Conservation (phyloP, 2,888 invertebrate genomes). For the Brenthis hecate region DNA sequence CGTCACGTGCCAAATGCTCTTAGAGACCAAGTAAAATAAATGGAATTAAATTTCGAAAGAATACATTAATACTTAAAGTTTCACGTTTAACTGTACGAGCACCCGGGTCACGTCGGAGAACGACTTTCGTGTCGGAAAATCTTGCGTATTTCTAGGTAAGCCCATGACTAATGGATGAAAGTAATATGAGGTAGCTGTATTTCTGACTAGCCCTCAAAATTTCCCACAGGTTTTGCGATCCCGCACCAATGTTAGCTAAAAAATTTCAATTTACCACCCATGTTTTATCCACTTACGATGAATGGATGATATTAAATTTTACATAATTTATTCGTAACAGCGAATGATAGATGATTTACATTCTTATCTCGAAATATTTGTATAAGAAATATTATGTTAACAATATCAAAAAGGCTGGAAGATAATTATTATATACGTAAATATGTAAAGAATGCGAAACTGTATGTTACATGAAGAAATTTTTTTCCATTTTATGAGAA, state of each 20-base stretch:
- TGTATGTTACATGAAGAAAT: background rate
- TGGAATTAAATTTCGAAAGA: conserved; percentile 13
- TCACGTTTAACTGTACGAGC: conserved; percentile 19
- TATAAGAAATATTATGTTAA: too few relatives aligned
- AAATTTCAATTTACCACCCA: conserved; percentile 39
- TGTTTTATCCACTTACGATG: conserved; percentile 35
- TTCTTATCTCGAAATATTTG: too few relatives aligned
- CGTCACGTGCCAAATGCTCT: background rate
- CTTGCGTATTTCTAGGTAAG: conserved; percentile 48
- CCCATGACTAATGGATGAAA: conserved; percentile 48
- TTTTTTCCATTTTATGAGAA: conserved; percentile 5
- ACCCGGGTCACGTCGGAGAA: conserved; percentile 45
- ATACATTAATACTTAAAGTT: conserved; percentile 20
- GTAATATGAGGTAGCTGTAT: conserved; percentile 37
- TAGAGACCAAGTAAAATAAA: background rate
- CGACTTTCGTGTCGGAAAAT: conserved; percentile 45
- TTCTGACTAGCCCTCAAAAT: conserved; percentile 38
- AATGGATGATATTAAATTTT: conserved; percentile 29
- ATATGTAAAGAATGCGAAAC: too few relatives aligned
- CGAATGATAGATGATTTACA: conserved; percentile 10
- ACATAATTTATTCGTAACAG: conserved; percentile 23
- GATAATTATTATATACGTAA: too few relatives aligned
- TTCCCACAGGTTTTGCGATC: conserved; percentile 39
- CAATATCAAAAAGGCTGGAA: too few relatives aligned
- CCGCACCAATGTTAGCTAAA: conserved; percentile 24